Conservation (phyloP, 2,113 vertebrate species). For the Halichoeres trimaculatus region DNA sequence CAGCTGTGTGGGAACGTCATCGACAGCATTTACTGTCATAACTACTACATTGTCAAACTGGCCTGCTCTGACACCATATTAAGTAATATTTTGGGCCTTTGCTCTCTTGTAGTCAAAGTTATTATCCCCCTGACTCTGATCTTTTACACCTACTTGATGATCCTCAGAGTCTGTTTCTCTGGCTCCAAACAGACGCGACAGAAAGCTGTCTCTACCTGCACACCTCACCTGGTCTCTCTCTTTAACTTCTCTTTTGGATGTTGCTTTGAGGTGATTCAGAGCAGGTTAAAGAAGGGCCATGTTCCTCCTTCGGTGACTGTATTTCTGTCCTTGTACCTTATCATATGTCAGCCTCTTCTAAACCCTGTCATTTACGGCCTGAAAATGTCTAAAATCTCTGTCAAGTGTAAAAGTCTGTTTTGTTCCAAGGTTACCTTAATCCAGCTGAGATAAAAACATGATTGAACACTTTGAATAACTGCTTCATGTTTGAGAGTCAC, state of each 20-base stretch:
- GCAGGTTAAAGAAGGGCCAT: constrained; percentile 47
- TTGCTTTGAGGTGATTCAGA: constrained; percentile 56
- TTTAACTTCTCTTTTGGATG: constrained; percentile 53
- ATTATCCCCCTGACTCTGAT: constrained; percentile 3
- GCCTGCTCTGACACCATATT: too few relatives aligned
- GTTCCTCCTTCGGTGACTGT: constrained; percentile 22
- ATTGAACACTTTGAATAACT: too few relatives aligned
- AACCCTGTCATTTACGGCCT: constrained; percentile 71
- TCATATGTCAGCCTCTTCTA: constrained; percentile 49
- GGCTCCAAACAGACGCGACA: constrained; percentile 40
- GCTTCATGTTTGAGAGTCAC: too few relatives aligned
- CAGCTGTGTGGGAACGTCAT: too few relatives aligned
- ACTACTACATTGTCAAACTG: too few relatives aligned
- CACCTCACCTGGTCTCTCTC: constrained; percentile 65
- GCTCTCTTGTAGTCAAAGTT: not conserved
- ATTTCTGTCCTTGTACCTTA: constrained; percentile 62
- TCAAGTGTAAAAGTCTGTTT: constrained; percentile 2
- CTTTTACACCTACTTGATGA: constrained; percentile 33
- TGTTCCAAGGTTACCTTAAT: not conserved
- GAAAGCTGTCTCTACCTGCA: constrained; percentile 70
- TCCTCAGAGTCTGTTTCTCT: constrained; percentile 55
- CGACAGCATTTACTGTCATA: too few relatives aligned
- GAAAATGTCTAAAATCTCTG: constrained; percentile 53
- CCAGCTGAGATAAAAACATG: not conserved
- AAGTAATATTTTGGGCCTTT: too few relatives aligned